Evolutionary conservation across 2,888 invertebrate species (phyloP), one percentile per base, ranked within the genome.

Genomic region (Stegana nigrithorax): DNA sequence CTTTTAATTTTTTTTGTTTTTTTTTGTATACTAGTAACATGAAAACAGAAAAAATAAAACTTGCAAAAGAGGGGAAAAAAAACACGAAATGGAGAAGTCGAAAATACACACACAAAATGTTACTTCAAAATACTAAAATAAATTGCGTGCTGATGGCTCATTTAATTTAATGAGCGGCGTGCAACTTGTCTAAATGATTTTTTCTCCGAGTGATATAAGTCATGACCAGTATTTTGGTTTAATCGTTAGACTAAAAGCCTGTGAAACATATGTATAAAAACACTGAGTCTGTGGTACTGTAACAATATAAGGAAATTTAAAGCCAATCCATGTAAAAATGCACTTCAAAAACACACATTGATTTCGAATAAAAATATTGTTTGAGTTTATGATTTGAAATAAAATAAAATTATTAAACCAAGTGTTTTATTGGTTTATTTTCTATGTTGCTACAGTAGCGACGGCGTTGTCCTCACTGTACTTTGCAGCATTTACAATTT

Each of bases 91-190:
- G 27, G 29, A 10, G 27, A n/a, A 51, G 26, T 23, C 2, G 21
- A 47, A 47, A 19, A 47, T 23, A 21, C 14, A 12, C 1, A 25
- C 21, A 36, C 14, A 25, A 53, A 44, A 59, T 36, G 62, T 63
- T 64, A 65, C 81, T 80, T 75, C 81, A 81, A 79, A 79, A 81
- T 79, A 81, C 81, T 81, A 71, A 81, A 82, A 83, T 80, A 82
- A 83, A 81, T 82, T 83, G 82, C 82, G 83, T 83, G 82, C 82
- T 83, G 82, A 83, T 83, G 83, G 82, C 79, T 83, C 82, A 83
- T 82, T 82, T 83, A 82, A 83, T 83, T 83, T 83, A 83, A 82
- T 82, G 82, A 82, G 83, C 83, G 80, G 81, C 83, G 80, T 80
- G 81, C 82, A 83, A 82, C 81, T 83, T 81, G 81, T 83, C 82